These are phyloP conservation scores for Apamea sordens DNA, from an alignment of 2,888 invertebrate genomes.

Conservation along the genomic window DNA sequence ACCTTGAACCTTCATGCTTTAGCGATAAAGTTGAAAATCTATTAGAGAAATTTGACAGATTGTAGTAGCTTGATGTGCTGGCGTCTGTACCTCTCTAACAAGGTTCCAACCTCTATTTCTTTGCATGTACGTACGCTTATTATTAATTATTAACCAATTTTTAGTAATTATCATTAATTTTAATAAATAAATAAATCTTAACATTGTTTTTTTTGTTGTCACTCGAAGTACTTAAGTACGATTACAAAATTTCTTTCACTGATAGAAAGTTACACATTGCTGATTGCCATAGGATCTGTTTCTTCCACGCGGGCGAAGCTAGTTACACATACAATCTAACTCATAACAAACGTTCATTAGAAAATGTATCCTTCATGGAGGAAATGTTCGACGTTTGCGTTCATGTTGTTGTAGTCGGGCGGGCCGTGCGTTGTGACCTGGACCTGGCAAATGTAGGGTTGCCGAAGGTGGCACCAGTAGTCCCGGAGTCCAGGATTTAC, in stretches of 20 bases:
- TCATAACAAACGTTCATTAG: not conserved
- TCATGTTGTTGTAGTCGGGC: not conserved
- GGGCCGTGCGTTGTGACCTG: not conserved
- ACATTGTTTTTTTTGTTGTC: not conserved
- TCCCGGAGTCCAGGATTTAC: constrained; percentile 78
- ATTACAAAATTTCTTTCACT: not conserved
- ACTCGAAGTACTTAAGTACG: not conserved
- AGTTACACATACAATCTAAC: not conserved
- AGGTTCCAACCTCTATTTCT: not conserved
- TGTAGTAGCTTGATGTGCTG: no score
- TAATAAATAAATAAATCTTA: not conserved
- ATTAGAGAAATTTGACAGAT: no score
- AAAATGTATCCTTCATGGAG: not conserved
- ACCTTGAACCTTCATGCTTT: no score
- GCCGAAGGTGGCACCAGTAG: constrained; percentile 80
- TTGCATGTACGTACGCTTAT: not conserved
- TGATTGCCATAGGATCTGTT: not conserved
- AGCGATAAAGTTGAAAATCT: no score
- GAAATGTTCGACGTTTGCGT: constrained; percentile 1
- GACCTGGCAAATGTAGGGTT: constrained; percentile 82
- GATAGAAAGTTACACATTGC: not conserved
- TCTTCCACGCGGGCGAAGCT: not conserved
- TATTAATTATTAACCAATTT: not conserved
- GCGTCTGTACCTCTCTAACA: not conserved
- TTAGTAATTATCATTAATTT: not conserved